Base-by-base conservation (phyloP, 1,140 invertebrate species). In the Ectropis grisescens region DNA sequence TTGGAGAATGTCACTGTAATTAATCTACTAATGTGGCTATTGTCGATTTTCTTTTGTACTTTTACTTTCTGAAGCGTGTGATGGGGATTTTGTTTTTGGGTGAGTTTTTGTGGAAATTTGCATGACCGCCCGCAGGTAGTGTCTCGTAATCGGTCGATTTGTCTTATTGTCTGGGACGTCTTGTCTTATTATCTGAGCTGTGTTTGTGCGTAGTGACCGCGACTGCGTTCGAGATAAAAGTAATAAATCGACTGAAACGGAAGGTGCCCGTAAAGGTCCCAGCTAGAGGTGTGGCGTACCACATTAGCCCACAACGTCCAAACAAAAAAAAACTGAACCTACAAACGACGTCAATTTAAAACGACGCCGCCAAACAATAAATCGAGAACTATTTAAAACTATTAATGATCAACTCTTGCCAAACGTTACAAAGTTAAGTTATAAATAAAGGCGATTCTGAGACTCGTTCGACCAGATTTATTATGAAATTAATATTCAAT, bases 401-500 rank as follows among this genome's bases (percentile, higher is more conserved):
- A 46, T 46, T 46, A 37, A 41, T 16, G 29, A 27, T 31, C 15
- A 26, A 23, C 24, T 33, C 41, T 47, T 46, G 38, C 41, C 37
- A 44, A 44, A 46, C 38, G 33, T 34, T 38, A 34, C 31, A 11
- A 29, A 62, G 49, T 55, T 59, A 60, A 62, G 57, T 67, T 58
- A 62, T 62, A 60, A 64, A 56, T 55, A 59, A 58, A 52, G 44
- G 35, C 35, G 44, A 31, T 36, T 26, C 40, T 30, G 39, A 65
- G 54, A 75, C 52, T 66, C 32, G 71, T 66, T 58, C 47, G 41
- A 62, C 59, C 58, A 71, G 75, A 80, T 80, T 80, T 78, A 74
- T 74, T 66, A 64, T 68, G 58, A 75, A 74, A 78, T 80, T 80
- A 80, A 80, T 78, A 80, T 78, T 78, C 75, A 78, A 78, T 80